Evolutionary conservation across 1,140 invertebrate genomes (phyloP).

Genomic region (Dryas iulia): DNA sequence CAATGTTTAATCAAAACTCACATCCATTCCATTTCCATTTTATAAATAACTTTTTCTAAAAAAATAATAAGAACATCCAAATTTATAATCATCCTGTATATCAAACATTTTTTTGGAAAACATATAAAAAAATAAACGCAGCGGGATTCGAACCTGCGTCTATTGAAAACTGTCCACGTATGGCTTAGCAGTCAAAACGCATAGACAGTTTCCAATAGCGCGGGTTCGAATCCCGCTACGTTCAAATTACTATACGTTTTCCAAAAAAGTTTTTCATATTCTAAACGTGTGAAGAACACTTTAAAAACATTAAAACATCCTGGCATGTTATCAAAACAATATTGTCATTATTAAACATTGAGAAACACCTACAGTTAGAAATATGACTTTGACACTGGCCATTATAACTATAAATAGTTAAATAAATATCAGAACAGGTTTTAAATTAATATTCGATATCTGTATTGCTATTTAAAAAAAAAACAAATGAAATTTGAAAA

Average conservation of each 20-base stretch:
- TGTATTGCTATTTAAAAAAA: conserved; percentile 2
- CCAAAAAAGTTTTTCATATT: too few species aligned
- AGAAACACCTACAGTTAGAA: conserved; percentile 26
- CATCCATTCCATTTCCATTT: background rate
- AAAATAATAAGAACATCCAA: background rate
- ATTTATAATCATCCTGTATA: background rate
- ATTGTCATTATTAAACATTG: conserved; percentile 16
- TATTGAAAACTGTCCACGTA: too few species aligned
- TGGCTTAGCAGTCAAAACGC: too few species aligned
- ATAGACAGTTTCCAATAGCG: too few species aligned
- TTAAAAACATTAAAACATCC: too few species aligned
- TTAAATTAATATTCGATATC: conserved; percentile 12
- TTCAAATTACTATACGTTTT: too few species aligned
- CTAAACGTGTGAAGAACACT: too few species aligned
- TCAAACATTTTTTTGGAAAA: too few species aligned
- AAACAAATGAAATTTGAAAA: conserved; percentile 18
- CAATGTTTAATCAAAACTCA: background rate
- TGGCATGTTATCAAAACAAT: conserved; percentile 15
- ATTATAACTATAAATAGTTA: conserved; percentile 25
- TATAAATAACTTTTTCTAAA: background rate
- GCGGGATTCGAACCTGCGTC: too few species aligned
- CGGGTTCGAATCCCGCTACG: too few species aligned
- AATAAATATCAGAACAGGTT: conserved; percentile 24
- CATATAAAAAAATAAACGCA: too few species aligned
- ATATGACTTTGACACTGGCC: conserved; percentile 28